Conservation (phyloP, 2,888 invertebrate species). For the Diloba caeruleocephala region DNA sequence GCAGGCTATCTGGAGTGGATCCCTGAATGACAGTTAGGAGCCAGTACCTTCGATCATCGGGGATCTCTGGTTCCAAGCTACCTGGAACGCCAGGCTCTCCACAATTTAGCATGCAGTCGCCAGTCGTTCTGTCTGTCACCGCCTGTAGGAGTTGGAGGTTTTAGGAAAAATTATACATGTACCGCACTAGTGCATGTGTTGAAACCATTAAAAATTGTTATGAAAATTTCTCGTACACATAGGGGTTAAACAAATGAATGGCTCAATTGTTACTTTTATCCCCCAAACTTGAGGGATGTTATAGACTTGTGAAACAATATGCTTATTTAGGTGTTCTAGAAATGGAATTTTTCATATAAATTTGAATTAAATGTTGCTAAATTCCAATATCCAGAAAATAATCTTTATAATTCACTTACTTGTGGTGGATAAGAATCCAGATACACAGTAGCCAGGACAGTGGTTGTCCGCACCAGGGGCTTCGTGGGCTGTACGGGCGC, state of each 20-base stretch:
- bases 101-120: constrained; percentile 88
- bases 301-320: constrained; percentile 1
- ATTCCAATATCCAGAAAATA: too few species aligned
- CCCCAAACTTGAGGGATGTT: constrained; percentile 22
- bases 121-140: constrained; percentile 83
- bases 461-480: constrained; percentile 90
- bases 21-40: constrained; percentile 93
- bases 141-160: constrained; percentile 64
- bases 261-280: constrained; percentile 30
- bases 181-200: constrained; percentile 12
- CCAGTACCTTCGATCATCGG: constrained; percentile 93
- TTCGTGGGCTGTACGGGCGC: constrained; percentile 74
- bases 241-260: constrained; percentile 24
- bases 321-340: too few species aligned
- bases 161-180: constrained; percentile 13
- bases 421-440: constrained; percentile 88
- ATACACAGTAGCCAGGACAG: constrained; percentile 92
- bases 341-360: too few species aligned
- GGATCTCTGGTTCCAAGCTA: constrained; percentile 86
- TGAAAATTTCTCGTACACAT: constrained; percentile 3
- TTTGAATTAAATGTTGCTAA: too few species aligned
- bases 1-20: constrained; percentile 90
- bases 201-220: constrained; percentile 6
- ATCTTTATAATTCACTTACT: constrained; percentile 58
- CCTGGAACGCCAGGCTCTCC: constrained; percentile 79